Evolutionary conservation across 2,888 invertebrate species (phyloP).

Genomic region (Holacanthella duospinosa): DNA sequence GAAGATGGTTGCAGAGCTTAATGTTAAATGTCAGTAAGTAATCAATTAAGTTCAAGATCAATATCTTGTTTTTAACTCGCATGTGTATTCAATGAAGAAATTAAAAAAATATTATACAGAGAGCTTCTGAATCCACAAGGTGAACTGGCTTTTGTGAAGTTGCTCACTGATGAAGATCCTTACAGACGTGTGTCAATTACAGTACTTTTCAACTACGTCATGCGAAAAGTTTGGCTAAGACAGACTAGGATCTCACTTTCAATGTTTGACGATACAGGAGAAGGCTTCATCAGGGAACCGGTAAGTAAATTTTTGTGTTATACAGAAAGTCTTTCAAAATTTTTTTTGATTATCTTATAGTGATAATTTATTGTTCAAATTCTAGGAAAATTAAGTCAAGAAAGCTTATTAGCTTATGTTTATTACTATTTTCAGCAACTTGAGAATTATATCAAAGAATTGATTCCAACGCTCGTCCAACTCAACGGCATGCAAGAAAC

Average conservation of each 20-base stretch:
- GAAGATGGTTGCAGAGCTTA: slow-evolving; percentile 63
- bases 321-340: no score
- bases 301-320: slow-evolving; percentile 44
- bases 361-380: background rate
- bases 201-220: slow-evolving; percentile 86
- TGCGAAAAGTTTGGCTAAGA: slow-evolving; percentile 89
- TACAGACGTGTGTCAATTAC: slow-evolving; percentile 78
- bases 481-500: slow-evolving; percentile 81
- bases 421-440: slow-evolving; percentile 56
- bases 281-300: slow-evolving; percentile 75
- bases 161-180: slow-evolving; percentile 74
- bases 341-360: background rate
- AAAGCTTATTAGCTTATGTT: background rate
- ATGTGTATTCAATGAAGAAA: background rate
- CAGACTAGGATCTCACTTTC: slow-evolving; percentile 89
- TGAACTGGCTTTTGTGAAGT: slow-evolving; percentile 61
- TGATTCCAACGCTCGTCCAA: slow-evolving; percentile 83
- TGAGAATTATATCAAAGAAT: slow-evolving; percentile 86
- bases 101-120: slow-evolving; percentile 37
- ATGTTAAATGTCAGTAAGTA: slow-evolving; percentile 60
- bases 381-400: no score
- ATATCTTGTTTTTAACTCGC: no score
- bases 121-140: slow-evolving; percentile 59
- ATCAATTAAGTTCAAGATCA: background rate
- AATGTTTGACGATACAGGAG: slow-evolving; percentile 83